These are phyloP conservation scores for Ariopsis seemanni DNA, from an alignment of 2,113 vertebrate genomes.

Conservation along the genomic window DNA sequence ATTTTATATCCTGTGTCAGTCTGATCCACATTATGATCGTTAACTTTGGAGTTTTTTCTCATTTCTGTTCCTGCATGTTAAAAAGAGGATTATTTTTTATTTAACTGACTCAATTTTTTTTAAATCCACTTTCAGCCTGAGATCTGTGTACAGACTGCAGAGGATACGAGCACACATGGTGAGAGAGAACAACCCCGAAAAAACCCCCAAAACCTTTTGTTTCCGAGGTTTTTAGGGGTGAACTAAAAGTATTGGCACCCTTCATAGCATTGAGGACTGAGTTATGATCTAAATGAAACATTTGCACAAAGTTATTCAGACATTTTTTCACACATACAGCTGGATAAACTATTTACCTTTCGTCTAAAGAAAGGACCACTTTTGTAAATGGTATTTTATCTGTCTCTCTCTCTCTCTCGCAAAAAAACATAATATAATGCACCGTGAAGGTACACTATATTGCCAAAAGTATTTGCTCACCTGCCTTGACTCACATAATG, in stretches of 20 bases:
- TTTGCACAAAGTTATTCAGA: neutral
- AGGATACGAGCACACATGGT: constrained; percentile 73
- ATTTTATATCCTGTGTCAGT: neutral
- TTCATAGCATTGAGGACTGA: neutral
- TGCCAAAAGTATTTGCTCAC: no score
- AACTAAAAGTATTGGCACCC: neutral
- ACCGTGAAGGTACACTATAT: no score
- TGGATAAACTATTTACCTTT: neutral
- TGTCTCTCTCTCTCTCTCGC: no score
- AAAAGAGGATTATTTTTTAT: neutral
- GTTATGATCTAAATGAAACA: neutral
- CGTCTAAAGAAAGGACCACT: neutral
- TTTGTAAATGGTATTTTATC: no score
- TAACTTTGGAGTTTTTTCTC: neutral
- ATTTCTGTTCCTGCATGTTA: neutral
- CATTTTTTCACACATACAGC: neutral
- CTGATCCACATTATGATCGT: neutral
- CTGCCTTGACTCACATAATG: no score
- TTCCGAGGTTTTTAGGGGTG: neutral
- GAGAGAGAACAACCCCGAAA: constrained; percentile 30
- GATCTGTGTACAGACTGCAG: constrained; percentile 67
- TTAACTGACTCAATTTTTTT: neutral
- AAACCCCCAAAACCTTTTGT: neutral
- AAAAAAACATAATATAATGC: no score
- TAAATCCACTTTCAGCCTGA: constrained; percentile 57